Conservation (phyloP, 2,888 invertebrate species). For the Agrochola macilenta region DNA sequence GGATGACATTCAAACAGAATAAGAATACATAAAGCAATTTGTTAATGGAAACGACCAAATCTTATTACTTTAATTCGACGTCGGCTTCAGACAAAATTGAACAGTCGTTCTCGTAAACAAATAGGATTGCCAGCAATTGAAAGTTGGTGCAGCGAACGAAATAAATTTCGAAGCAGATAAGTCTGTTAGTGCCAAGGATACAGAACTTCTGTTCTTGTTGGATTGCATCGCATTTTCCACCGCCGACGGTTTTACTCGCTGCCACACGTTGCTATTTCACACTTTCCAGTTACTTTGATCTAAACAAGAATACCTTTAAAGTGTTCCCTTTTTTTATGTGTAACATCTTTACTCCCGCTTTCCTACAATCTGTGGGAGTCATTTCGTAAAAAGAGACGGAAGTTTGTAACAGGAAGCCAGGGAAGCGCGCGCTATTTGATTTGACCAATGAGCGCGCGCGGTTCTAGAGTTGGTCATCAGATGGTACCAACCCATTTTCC, state of each 20-base stretch:
- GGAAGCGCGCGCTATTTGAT: no score
- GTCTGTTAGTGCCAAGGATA: conserved; percentile 25
- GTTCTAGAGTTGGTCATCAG: no score
- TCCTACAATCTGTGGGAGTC: no score
- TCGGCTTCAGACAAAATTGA: conserved; percentile 5
- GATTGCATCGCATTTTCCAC: conserved; percentile 19
- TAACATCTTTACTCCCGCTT: no score
- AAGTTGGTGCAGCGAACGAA: conserved; percentile 43
- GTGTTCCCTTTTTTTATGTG: no score
- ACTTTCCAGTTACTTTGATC: background rate
- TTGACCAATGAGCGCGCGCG: no score
- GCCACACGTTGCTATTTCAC: conserved; percentile 19
- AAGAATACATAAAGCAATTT: background rate
- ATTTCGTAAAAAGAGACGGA: no score
- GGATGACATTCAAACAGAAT: background rate
- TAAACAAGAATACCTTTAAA: background rate
- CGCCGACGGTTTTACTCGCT: background rate
- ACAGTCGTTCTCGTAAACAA: conserved; percentile 36
- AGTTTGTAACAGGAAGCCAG: no score
- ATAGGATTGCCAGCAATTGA: conserved; percentile 44
- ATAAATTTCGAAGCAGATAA: conserved; percentile 41
- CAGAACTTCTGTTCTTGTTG: conserved; percentile 25
- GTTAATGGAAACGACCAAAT: background rate
- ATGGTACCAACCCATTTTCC: no score
- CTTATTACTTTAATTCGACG: background rate